Base-by-base conservation (phyloP, 2,888 invertebrate genomes). In the Euzophera pinguis region DNA sequence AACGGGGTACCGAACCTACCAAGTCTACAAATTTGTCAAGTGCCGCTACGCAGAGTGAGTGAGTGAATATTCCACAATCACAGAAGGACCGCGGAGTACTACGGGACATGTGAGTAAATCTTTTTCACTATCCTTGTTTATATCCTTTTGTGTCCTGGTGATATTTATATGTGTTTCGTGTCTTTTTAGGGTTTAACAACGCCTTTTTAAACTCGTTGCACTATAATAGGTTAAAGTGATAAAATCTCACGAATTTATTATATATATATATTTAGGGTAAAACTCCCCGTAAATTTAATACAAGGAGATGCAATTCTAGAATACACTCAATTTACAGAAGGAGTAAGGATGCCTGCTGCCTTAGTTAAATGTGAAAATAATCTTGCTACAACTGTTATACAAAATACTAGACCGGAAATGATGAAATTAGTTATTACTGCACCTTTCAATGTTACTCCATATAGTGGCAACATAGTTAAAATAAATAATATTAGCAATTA, bases 311-410 rank as follows among this genome's bases (percentile, higher is more conserved):
- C 38, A 3, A 32, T 50, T 29, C 27, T 54, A 47, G 32, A 50
- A 8, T 47, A 32, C n/a, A 16, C 6, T 35, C 9, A 41, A 17
- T 49, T 54, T 38, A 13, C 32, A 5, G 48, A 51, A 27, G 54
- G 54, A 1, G 35, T 54, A 12, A 8, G 54, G 17, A 51, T 51
- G 54, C 50, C 51, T n/a, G 35, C 14, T 10, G 54, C 54, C 3
- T 34, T 54, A 52, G 37, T 54, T 10, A 52, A 16, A 32, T 52
- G 54, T 8, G 80, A 73, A 6, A 87, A 85, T 55, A 85, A 81
- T 13, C 92, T 93, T 54, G 71, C 81, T 52, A 92, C 93, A 0
- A 73, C 88, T 67, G 80, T 90, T 1, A 81, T 84, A 0, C 73
- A 88, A 60, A 78, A 74, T 53, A 81, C 84, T 52, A 79, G 77